Conservation (phyloP, 2,797 vertebrate species). For the Phaenicophaeus curvirostris region DNA sequence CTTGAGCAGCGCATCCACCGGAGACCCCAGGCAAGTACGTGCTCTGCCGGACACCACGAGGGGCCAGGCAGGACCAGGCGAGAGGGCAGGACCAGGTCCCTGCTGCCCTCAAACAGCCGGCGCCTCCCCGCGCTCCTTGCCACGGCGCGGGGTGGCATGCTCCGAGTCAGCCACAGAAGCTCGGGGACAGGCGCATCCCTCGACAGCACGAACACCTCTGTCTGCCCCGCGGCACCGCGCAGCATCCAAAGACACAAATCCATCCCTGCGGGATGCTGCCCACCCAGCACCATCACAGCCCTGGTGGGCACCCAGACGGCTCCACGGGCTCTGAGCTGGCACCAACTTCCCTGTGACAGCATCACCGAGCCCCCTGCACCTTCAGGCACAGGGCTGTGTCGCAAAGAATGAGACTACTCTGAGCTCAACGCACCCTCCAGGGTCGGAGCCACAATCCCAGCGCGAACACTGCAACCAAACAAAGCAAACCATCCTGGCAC, state of each 20-base stretch:
- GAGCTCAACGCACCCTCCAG: not conserved
- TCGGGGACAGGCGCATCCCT: not conserved
- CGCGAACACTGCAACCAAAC: accelerated
- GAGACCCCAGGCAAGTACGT: not conserved
- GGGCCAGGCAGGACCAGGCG: not conserved
- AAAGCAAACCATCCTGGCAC: accelerated
- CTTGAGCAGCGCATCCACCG: not conserved
- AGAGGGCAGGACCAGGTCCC: not conserved
- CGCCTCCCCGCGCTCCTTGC: not conserved
- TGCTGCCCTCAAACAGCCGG: not conserved
- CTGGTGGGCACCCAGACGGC: accelerated
- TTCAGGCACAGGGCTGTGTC: accelerated
- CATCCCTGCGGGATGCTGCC: accelerated
- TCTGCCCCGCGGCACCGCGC: not conserved
- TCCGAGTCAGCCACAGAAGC: accelerated
- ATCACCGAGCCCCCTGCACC: accelerated
- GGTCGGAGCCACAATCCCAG: not conserved
- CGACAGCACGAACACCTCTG: accelerated
- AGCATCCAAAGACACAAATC: not conserved
- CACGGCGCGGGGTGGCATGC: accelerated
- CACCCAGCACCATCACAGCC: accelerated
- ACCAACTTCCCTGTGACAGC: not conserved
- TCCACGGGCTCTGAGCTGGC: accelerated
- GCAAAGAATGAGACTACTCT: not conserved
- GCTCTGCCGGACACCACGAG: not conserved